These are phyloP conservation scores for Drosophila borealis DNA, from an alignment of 2,888 invertebrate species.

Conservation along the genomic window DNA sequence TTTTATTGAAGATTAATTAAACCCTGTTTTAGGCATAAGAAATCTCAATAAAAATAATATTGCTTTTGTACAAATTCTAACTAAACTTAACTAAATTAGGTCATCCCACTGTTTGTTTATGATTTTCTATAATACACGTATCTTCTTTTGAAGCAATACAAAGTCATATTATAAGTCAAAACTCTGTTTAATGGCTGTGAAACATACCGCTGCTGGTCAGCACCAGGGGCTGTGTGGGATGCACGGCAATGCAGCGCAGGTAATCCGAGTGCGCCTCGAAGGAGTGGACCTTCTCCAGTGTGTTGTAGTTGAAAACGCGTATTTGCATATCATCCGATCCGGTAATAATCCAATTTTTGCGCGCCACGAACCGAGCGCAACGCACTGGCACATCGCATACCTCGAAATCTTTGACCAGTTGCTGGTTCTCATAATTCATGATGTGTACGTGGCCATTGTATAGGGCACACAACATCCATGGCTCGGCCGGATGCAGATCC, in stretches of 20 bases:
- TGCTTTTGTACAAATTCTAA: no score
- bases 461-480: conserved; percentile 99
- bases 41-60: no score
- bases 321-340: conserved; percentile 99
- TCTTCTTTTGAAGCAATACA: neutral
- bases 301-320: conserved; percentile 99
- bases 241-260: conserved; percentile 97
- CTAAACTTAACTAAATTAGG: neutral
- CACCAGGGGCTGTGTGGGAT: conserved; percentile 98
- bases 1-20: no score
- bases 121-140: neutral
- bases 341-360: conserved; percentile 99
- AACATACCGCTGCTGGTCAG: conserved; percentile 96
- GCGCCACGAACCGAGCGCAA: conserved; percentile 97
- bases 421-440: conserved; percentile 99
- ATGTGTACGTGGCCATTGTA: conserved; percentile 99
- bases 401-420: conserved; percentile 94
- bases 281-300: conserved; percentile 96
- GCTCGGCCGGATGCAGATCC: conserved; percentile 98
- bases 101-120: conserved; percentile 10
- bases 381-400: conserved; percentile 98
- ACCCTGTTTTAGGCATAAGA: no score
- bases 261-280: conserved; percentile 99
- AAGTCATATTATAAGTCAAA: neutral
- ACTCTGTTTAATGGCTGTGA: neutral